Base-by-base conservation (phyloP, 2,888 invertebrate genomes). In the Schrankia costaestrigalis region DNA sequence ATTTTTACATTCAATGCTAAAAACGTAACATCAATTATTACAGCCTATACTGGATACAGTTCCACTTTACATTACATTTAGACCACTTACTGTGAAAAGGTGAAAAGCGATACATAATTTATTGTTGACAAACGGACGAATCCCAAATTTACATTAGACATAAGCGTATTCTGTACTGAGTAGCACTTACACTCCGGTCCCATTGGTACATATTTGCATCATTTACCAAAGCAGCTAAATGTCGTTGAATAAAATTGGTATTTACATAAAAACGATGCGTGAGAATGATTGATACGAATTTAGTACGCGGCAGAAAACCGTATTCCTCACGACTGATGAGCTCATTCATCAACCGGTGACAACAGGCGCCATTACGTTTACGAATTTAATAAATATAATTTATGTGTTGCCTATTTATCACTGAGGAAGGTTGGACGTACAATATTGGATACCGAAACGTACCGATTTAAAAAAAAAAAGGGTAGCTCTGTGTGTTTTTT, bases 231-330 rank as follows among this genome's bases (percentile, higher is more conserved):
- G 34, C 32, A 9, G 36, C 28, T 11, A 35, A 49, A 36, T 57
- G 60, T 57, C 50, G 61, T 64, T 61, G 66, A 65, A 60, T 67
- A 71, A 68, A 65, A 58, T 56, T 60, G 53, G 43, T 74, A 79
- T 78, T 78, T 78, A 75, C 77, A 74, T 78, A 73, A 61, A 61
- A 60, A 55, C 61, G 65, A 61, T 65, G 71, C 70, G 76, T 71
- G 69, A 71, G 72, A 74, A 79, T 84, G 82, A 83, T 84, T 82
- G 82, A 84, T 83, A 78, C 63, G 67, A 63, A 59, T 64, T 63
- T 59, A 63, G 64, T 55, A 41, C 45, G 56, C 47, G 51, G 46
- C 41, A 46, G 48, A 37, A 47, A 48, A 42, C 48, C 51, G 56
- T 61, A 66, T 56, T 61, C 60, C 64, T 63, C 56, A 42, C 41